Evolutionary conservation across 2,888 invertebrate species (phyloP), one percentile per base, ranked within the genome.

Genomic region (Morpho deidamia): DNA sequence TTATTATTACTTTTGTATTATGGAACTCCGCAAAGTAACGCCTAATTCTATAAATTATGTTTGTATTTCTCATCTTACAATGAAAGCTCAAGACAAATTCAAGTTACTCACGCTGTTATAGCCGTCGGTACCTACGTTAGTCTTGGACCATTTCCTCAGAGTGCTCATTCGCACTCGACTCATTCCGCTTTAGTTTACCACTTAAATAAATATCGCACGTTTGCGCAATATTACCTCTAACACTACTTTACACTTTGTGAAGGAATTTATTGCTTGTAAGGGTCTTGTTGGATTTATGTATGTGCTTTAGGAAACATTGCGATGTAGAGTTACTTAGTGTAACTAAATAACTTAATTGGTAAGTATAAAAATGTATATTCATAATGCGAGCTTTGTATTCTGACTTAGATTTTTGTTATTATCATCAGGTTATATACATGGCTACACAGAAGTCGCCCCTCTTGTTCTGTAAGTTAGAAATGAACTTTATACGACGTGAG

Each of bases 171-270:
- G 69, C 65, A 62, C 69, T 68, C 65, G 58, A 66, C 63, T 64
- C 68, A 42, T 14, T 37, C 42, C 42, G 34, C 42, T 49, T 41
- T 69, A 68, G 76, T 77, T 74, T 70, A 70, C 69, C 72, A 76
- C 81, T 81, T 88, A 85, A 88, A 88, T 88, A 88, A 88, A 88
- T 88, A 88, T 73, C 75, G 73, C 83, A 82, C 86, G 82, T 83
- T 83, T 83, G 77, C 68, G 77, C 78, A 70, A 77, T 81, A 83
- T 83, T 76, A 79, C 78, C 71, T 66, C 77, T 76, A 81, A 87
- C 86, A 85, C 78, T 81, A 78, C 81, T 86, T 83, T 78, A 87
- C 87, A 86, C 88, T 88, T 81, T 76, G 78, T 72, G 63, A 58
- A 68, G 73, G 43, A 72, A 81, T 83, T 82, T 84, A 86, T 84